A percentile compares a stretch with the other conserved stretches of the same genome.
Evolutionary conservation across 2,888 invertebrate genomes (phyloP).

Genomic region (Dolichopus griseipennis): DNA sequence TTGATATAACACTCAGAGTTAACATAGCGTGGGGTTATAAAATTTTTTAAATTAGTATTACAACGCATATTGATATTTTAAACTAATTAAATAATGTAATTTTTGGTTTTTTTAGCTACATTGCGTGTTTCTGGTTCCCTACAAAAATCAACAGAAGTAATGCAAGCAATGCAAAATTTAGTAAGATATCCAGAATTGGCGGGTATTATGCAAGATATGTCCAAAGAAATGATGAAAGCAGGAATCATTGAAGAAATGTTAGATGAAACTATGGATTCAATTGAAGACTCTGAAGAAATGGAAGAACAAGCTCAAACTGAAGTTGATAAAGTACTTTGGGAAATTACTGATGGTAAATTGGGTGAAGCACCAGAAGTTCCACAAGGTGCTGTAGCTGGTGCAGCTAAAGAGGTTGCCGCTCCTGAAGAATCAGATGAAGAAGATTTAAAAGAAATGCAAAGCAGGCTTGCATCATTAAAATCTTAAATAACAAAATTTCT

Average conservation of each 20-base stretch:
- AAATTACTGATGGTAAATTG: constrained; percentile 81
- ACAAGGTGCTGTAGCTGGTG: constrained; percentile 52
- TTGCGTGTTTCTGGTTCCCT: constrained; percentile 86
- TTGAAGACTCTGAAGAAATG: constrained; percentile 89
- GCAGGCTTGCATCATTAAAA: constrained; percentile 73
- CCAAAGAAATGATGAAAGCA: constrained; percentile 98
- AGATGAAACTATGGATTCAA: constrained; percentile 89
- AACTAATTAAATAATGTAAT: no score
- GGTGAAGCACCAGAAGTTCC: constrained; percentile 84
- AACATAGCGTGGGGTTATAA: no score
- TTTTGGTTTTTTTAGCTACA: constrained; percentile 56
- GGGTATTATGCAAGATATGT: constrained; percentile 92
- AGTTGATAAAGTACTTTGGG: constrained; percentile 86
- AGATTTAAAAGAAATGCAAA: constrained; percentile 88
- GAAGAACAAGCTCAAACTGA: constrained; percentile 94
- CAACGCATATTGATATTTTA: no score
- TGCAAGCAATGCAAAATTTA: constrained; percentile 94
- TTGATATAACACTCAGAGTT: no score
- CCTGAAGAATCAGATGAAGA: constrained; percentile 51
- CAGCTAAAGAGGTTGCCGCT: constrained; percentile 49
- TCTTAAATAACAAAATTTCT: constrained; percentile 51
- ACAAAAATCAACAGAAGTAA: constrained; percentile 94
- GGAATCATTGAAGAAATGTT: constrained; percentile 99
- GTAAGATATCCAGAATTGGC: constrained; percentile 88
- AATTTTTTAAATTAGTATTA: no score